These are phyloP conservation scores for Calliopum simillimum DNA, from an alignment of 2,888 invertebrate species.

Conservation along the genomic window DNA sequence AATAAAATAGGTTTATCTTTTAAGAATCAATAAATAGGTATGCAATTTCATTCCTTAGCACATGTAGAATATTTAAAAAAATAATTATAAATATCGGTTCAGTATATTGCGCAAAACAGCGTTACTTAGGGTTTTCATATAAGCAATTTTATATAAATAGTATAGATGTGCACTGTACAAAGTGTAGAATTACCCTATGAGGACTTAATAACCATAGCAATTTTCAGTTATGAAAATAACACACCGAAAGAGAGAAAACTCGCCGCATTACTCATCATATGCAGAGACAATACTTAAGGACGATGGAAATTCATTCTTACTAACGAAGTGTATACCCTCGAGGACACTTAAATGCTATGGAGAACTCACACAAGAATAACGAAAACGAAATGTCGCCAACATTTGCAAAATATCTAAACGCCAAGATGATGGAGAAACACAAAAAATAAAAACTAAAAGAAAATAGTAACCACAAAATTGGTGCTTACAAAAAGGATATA, in stretches of 20 bases:
- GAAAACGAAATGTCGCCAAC: constrained; percentile 53
- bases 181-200: constrained; percentile 34
- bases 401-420: constrained; percentile 40
- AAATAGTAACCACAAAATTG: not conserved
- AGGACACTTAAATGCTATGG: constrained; percentile 61
- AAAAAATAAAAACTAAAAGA: not conserved
- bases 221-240: constrained; percentile 65
- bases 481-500: not conserved
- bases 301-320: constrained; percentile 47
- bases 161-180: too few relatives aligned
- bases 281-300: not conserved
- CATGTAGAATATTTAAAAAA: too few relatives aligned
- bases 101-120: too few relatives aligned
- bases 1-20: too few relatives aligned
- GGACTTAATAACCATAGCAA: constrained; percentile 62
- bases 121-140: too few relatives aligned
- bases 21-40: too few relatives aligned
- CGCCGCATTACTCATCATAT: constrained; percentile 3
- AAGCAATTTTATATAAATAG: too few relatives aligned
- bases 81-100: too few relatives aligned
- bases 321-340: constrained; percentile 61
- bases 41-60: too few relatives aligned
- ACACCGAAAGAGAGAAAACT: constrained; percentile 28
- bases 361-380: not conserved
- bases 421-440: not conserved